Evolutionary conservation across 2,888 invertebrate species (phyloP), one percentile per base, ranked within the genome.

Genomic region (Exocentrus adspersus): DNA sequence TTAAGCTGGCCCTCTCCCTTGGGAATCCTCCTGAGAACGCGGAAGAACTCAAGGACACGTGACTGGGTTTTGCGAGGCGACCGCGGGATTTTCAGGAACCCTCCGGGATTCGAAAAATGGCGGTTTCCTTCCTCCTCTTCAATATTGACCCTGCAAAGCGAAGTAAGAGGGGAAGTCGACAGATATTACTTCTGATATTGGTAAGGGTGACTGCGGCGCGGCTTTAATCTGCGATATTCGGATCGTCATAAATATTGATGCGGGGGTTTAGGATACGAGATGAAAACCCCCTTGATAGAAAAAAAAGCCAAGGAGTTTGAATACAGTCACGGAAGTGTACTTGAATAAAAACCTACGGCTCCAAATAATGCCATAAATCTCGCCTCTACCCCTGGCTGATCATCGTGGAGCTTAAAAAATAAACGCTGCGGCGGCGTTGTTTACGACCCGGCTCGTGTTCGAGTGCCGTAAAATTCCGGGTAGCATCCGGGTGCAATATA

Each of bases 401-500:
- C 24, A 24, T 24, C 24, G 24, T 7, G 24, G 24, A 37, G 12
- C 37, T 12, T 42, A 24, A 4, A 21, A 41, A 41, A 56, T 28
- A 45, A 56, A 45, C 19, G 51, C 28, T 17, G 43, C 61, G 53
- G 53, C 46, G 41, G 57, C 54, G 64, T 64, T 64, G 67, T 71
- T 71, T 68, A 64, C 69, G 60, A 66, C 20, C 43, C 16, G 24
- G 21, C 53, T 28, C 30, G 32, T 30, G 48, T 59, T 56, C 57
- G 61, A 68, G 68, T 70, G 67, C 72, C 68, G 68, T 72, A 65
- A 70, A 71, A 72, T 70, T 71, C 69, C 51, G 42, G 62, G 68
- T 64, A 74, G 69, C 73, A 74, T 72, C 72, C 72, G 73, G 71
- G 70, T 60, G 71, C 75, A 71, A 75, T 77, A 75, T 76, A 76